A percentile compares a stretch with the other conserved stretches of the same genome.
Evolutionary conservation across 2,888 invertebrate genomes (phyloP).

Genomic region (Troides oblongomaculatus): DNA sequence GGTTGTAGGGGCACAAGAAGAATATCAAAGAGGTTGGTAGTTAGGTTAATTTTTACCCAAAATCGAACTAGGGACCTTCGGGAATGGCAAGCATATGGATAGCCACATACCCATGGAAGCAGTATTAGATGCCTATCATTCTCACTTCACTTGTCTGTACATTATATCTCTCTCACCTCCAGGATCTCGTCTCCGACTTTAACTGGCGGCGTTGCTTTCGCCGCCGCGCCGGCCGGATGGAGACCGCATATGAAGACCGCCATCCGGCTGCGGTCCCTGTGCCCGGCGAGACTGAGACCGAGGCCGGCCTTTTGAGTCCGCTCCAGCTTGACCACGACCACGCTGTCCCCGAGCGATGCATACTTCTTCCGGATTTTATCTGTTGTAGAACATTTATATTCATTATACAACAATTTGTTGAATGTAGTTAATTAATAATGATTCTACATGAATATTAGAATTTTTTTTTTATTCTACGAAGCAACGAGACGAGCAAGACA

Average conservation of each 20-base stretch:
- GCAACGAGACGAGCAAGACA: too few relatives aligned
- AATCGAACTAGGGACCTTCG: too few relatives aligned
- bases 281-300: slow-evolving; percentile 96
- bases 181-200: slow-evolving; percentile 96
- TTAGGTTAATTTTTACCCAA: too few relatives aligned
- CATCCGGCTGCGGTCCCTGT: slow-evolving; percentile 96
- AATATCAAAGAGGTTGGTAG: too few relatives aligned
- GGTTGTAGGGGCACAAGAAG: too few relatives aligned
- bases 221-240: slow-evolving; percentile 91
- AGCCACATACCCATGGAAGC: too few relatives aligned
- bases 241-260: slow-evolving; percentile 98
- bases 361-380: slow-evolving; percentile 97
- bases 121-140: too few relatives aligned
- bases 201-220: slow-evolving; percentile 85
- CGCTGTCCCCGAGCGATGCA: slow-evolving; percentile 85
- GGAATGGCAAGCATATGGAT: too few relatives aligned
- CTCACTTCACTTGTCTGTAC: too few relatives aligned
- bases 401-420: not conserved
- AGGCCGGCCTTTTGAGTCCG: slow-evolving; percentile 88
- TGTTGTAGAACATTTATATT: slow-evolving; percentile 62
- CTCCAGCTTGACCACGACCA: slow-evolving; percentile 87
- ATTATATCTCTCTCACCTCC: slow-evolving; percentile 81
- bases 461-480: too few relatives aligned
- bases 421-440: too few relatives aligned
- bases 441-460: too few relatives aligned